A percentile compares a stretch with the other conserved stretches of the same genome.
phyloP scores from a whole-genome alignment of 2,888 invertebrate genomes.

The Hydrotaea cyrtoneurina region DNA sequence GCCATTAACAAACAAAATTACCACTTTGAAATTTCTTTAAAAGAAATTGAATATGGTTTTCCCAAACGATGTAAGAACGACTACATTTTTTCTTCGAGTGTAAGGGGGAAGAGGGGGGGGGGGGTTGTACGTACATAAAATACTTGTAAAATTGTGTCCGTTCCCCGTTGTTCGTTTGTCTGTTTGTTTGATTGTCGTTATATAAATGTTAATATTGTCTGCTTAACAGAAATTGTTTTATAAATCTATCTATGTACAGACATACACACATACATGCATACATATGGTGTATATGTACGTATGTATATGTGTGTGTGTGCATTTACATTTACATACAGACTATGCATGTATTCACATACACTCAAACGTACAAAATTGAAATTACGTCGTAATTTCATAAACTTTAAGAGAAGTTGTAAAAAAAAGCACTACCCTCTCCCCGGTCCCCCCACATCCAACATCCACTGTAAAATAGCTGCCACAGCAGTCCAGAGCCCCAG shows the following conservation, averaged over 20 bases:
- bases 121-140: no score
- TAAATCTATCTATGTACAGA: conserved; percentile 16
- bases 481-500: conserved; percentile 13
- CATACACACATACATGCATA: conserved; percentile 4
- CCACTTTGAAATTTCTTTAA: no score
- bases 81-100: conserved; percentile 17
- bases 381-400: conserved; percentile 69
- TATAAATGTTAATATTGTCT: conserved; percentile 57
- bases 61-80: no score
- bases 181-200: conserved; percentile 30
- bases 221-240: conserved; percentile 50
- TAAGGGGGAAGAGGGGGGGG: no score
- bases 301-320: no score
- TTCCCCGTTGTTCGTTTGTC: conserved; percentile 25
- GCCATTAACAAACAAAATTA: no score
- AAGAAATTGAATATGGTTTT: no score
- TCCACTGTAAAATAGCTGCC: conserved; percentile 42
- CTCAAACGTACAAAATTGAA: conserved; percentile 37
- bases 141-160: conserved; percentile 6
- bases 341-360: background rate
- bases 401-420: conserved; percentile 68
- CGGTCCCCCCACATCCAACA: conserved; percentile 26
- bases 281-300: no score
- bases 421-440: conserved; percentile 45
- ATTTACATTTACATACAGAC: background rate